Percentiles rank a stretch among this genome's conserved stretches.
These are phyloP conservation scores for Tretioscincus oriximinensis DNA, from an alignment of 2,113 vertebrate genomes.

Conservation along the genomic window DNA sequence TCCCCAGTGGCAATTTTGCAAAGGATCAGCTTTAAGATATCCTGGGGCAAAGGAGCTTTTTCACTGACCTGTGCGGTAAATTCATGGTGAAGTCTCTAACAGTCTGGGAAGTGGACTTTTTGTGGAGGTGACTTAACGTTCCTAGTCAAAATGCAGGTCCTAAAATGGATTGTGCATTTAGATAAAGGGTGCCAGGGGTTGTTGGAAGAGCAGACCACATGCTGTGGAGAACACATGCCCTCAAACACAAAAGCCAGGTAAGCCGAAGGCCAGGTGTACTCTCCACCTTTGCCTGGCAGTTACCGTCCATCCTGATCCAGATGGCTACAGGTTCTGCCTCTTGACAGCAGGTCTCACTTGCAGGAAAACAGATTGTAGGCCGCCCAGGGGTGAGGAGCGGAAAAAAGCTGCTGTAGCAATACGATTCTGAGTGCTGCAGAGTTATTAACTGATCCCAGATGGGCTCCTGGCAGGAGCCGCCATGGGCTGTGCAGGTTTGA, in stretches of 20 bases:
- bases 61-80: no score
- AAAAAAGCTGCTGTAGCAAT: neutral
- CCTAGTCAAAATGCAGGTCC: neutral
- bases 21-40: no score
- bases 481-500: conserved; percentile 34
- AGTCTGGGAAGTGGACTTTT: no score
- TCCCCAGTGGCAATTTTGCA: no score
- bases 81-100: no score
- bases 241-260: neutral
- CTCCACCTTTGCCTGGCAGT: neutral
- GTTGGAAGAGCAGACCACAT: neutral
- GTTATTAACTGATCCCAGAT: conserved; percentile 55
- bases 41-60: no score
- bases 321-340: conserved; percentile 24
- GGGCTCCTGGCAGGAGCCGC: conserved; percentile 62
- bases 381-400: neutral
- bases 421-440: conserved; percentile 48
- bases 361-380: neutral
- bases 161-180: neutral
- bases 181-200: neutral
- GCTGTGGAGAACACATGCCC: neutral
- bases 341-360: conserved; percentile 44
- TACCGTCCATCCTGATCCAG: neutral
- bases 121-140: no score
- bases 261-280: conserved; percentile 37